These are phyloP conservation scores for Centropus unirufus DNA, from an alignment of 2,113 vertebrate genomes.

Conservation along the genomic window DNA sequence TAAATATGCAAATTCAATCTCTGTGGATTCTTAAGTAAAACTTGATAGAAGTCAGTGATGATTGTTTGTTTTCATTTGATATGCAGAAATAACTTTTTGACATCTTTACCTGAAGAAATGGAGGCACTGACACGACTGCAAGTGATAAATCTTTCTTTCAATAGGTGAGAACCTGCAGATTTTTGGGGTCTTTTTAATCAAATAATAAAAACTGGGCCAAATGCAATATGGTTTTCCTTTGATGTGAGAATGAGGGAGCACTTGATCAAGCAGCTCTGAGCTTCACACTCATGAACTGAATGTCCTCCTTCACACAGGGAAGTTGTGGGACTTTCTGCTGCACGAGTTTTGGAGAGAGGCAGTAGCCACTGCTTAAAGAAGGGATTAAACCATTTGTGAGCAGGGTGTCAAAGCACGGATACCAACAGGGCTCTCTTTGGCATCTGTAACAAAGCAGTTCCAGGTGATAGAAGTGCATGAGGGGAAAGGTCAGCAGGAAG, in stretches of 20 bases:
- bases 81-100: slow-evolving; percentile 90
- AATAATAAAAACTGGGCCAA: neutral
- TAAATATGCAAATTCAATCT: neutral
- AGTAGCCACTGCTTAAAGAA: neutral
- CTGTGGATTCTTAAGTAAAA: neutral
- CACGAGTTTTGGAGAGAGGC: neutral
- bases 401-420: neutral
- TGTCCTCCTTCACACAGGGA: neutral
- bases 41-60: neutral
- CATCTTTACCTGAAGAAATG: slow-evolving; percentile 87
- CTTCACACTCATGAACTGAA: neutral
- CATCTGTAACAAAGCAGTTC: neutral
- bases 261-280: rapidly evolving
- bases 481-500: neutral
- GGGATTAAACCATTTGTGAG: neutral
- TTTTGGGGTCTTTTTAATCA: neutral
- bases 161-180: slow-evolving; percentile 80
- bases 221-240: neutral
- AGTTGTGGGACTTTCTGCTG: neutral
- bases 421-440: neutral
- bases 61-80: slow-evolving; percentile 23
- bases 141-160: slow-evolving; percentile 87
- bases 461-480: rapidly evolving
- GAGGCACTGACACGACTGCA: slow-evolving; percentile 82
- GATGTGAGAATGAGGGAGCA: neutral